These are phyloP conservation scores for Grallaria varia DNA, from an alignment of 2,113 vertebrate species.

Conservation along the genomic window DNA sequence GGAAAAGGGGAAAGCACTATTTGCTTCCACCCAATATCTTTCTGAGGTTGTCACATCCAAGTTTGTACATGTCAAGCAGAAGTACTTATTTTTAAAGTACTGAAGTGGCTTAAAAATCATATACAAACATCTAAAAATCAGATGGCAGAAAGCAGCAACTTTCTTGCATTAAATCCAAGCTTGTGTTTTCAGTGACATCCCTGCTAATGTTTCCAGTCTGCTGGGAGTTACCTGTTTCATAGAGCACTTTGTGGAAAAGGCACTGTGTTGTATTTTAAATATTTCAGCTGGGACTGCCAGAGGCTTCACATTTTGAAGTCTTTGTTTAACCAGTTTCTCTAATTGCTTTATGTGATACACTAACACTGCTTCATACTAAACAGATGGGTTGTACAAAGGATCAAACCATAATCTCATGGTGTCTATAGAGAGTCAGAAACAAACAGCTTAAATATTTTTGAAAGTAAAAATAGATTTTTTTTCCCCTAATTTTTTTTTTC, in stretches of 20 bases:
- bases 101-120: background rate
- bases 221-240: background rate
- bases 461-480: background rate
- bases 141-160: background rate
- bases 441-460: conserved; percentile 12
- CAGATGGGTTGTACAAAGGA: conserved; percentile 1
- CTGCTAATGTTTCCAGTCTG: background rate
- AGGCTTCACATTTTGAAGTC: background rate
- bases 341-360: background rate
- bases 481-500: background rate
- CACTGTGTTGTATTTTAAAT: background rate
- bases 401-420: background rate
- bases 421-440: background rate
- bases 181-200: background rate
- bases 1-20: background rate
- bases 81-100: background rate
- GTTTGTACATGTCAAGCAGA: background rate
- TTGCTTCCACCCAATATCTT: background rate
- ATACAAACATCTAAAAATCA: background rate
- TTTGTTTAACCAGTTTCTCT: conserved; percentile 14
- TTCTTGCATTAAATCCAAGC: background rate
- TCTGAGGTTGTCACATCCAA: background rate
- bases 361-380: background rate
- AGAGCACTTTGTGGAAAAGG: background rate
- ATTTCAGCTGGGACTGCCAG: background rate